Evolutionary conservation across 2,888 invertebrate species (phyloP), one percentile per base, ranked within the genome.

Genomic region (Lysandra coridon): DNA sequence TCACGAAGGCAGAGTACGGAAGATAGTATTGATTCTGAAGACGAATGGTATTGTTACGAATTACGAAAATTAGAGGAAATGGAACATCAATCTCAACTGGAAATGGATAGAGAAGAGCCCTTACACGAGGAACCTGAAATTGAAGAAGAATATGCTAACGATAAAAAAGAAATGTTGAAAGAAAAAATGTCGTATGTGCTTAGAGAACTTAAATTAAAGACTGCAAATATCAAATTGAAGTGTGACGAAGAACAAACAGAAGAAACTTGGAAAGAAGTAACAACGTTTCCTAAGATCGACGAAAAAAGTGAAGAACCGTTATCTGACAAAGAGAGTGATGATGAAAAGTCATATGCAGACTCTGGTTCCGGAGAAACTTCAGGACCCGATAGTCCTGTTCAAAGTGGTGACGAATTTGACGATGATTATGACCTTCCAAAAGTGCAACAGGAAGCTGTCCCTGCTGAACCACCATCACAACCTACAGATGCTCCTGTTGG

Each of bases 11-110:
- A 98, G 91, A 98, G 98, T 86, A 98, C 98, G 0, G 98, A 98
- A 92, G 98, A 98, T 85, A 98, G 98, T 85, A 98, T 98, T 80
- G 98, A 98, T 88, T 98, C 98, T 44, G 98, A 98, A 91, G 98
- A 98, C 87, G 98, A 98, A 88, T 98, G 98, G 97, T 98, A 98
- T 86, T 97, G 98, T 85, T 98, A 98, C 88, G 98, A 98, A 87
- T 89, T 98, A 80, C 95, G 97, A 79, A 98, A 98, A 89, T 90
- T 98, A 60, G 98, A 98, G 90, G 97, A 98, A 90, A 95, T 98
- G 90, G 98, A 98, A 89, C 95, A 97, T 82, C 97, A 97, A 82
- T 96, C 96, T 2, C 96, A 96, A 83, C 84, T 96, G 80, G 97
- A 97, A 84, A 88, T 93, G 69, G 96, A 96, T 83, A 95, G 97